Evolutionary conservation across 2,888 invertebrate genomes (phyloP).

Genomic region (Hydroisotoma schaefferi): DNA sequence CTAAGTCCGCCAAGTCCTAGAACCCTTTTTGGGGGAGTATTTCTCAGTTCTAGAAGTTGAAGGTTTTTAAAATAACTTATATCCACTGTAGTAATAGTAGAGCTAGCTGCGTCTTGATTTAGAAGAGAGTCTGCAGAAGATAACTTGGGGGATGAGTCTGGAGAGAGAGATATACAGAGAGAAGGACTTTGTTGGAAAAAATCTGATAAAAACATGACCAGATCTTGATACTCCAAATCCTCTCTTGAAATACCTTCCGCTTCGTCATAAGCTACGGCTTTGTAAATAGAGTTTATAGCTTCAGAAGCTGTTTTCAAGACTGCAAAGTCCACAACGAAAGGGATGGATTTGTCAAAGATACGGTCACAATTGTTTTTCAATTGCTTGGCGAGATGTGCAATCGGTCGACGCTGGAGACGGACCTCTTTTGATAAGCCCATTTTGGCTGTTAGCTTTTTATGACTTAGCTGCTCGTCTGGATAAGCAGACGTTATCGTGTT

Average conservation of each 20-base stretch:
- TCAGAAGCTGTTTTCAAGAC: slow-evolving; percentile 34
- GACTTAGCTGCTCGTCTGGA: not conserved
- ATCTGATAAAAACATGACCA: slow-evolving; percentile 45
- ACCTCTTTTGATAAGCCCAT: slow-evolving; percentile 3
- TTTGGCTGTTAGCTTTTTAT: not conserved
- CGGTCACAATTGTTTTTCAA: slow-evolving; percentile 45
- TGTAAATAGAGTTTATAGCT: slow-evolving; percentile 27
- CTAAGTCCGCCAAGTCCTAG: slow-evolving; percentile 35
- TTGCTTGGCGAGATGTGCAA: slow-evolving; percentile 37
- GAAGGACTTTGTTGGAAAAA: slow-evolving; percentile 46
- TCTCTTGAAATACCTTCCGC: slow-evolving; percentile 14
- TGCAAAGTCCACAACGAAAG: slow-evolving; percentile 42
- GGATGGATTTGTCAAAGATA: slow-evolving; percentile 41
- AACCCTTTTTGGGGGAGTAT: slow-evolving; percentile 37
- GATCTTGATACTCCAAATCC: slow-evolving; percentile 36
- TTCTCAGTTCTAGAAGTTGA: slow-evolving; percentile 42
- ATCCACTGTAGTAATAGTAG: slow-evolving; percentile 8
- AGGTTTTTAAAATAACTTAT: slow-evolving; percentile 32
- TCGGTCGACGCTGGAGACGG: slow-evolving; percentile 20
- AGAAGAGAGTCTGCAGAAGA: not conserved
- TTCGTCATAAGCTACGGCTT: slow-evolving; percentile 16
- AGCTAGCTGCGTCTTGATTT: slow-evolving; percentile 20
- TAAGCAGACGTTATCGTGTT: not conserved
- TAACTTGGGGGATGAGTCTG: not conserved
- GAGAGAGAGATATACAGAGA: slow-evolving; percentile 35